These are phyloP conservation scores for Lepus europaeus DNA, from an alignment of 2,113 vertebrate species.

Conservation along the genomic window DNA sequence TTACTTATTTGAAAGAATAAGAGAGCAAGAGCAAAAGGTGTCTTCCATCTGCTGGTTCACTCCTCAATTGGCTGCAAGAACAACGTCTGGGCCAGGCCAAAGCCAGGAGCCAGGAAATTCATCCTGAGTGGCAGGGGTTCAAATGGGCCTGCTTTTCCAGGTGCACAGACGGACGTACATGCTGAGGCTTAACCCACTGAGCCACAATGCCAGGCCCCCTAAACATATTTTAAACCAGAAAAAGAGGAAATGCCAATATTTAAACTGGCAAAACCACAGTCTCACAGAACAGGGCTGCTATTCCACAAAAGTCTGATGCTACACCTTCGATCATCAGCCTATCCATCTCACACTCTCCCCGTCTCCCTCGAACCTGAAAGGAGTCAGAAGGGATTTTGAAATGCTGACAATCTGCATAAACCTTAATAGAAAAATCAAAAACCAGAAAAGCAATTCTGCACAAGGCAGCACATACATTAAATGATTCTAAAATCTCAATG, in stretches of 20 bases:
- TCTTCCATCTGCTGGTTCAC: too few species aligned
- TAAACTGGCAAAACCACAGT: constrained; percentile 18
- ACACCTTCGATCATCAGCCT: neutral
- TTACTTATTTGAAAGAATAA: too few species aligned
- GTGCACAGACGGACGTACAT: too few species aligned
- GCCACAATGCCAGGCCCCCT: too few species aligned
- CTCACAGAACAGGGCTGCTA: neutral
- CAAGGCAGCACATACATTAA: constrained; percentile 28
- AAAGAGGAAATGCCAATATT: neutral
- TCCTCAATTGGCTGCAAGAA: too few species aligned
- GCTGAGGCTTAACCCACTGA: too few species aligned
- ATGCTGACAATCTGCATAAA: constrained; percentile 31
- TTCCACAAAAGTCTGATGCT: neutral
- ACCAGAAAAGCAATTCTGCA: neutral
- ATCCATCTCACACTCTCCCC: neutral
- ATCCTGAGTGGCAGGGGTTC: too few species aligned
- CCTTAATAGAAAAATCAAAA: constrained; percentile 28
- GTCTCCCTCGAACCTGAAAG: neutral
- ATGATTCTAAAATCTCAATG: constrained; percentile 53
- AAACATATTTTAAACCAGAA: constrained; percentile 38
- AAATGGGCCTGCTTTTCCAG: too few species aligned
- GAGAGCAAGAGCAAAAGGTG: too few species aligned
- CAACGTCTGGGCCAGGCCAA: too few species aligned
- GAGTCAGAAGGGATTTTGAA: constrained; percentile 14
- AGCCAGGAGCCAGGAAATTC: too few species aligned